A percentile compares a stretch with the other conserved stretches of the same genome.
These are phyloP conservation scores for Dolichomitus sp. DNA, from an alignment of 2,888 invertebrate species.

Conservation along the genomic window DNA sequence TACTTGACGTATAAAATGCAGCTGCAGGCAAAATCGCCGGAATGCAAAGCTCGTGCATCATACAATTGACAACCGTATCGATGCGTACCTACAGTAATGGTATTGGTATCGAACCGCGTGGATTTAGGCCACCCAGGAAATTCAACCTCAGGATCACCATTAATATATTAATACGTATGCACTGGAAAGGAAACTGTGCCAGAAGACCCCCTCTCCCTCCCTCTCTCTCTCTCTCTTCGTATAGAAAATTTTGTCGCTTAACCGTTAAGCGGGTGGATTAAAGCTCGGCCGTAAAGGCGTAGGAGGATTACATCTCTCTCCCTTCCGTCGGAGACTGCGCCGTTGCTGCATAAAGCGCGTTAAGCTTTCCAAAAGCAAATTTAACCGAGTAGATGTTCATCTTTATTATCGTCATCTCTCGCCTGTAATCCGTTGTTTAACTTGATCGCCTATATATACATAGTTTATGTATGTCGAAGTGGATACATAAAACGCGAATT, in stretches of 20 bases:
- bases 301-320: conserved; percentile 55
- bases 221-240: conserved; percentile 14
- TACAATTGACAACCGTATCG: background rate
- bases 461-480: background rate
- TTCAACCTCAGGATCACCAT: conserved; percentile 60
- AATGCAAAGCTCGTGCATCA: no score
- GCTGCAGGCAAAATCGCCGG: no score
- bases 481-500: conserved; percentile 15
- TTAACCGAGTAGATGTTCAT: conserved; percentile 63
- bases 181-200: conserved; percentile 27
- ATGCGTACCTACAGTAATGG: background rate
- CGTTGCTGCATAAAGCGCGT: conserved; percentile 39
- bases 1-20: background rate
- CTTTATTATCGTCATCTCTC: conserved; percentile 60
- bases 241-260: conserved; percentile 55
- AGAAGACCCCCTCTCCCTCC: background rate
- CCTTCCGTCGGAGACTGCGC: conserved; percentile 6
- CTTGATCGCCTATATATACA: background rate
- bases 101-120: background rate
- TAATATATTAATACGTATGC: conserved; percentile 53
- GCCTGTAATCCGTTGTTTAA: conserved; percentile 39
- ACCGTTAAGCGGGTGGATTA: conserved; percentile 68
- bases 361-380: conserved; percentile 71
- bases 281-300: conserved; percentile 69
- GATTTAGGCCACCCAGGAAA: conserved; percentile 45